Evolutionary conservation across 2,797 vertebrate species (phyloP).

Genomic region (Buceros bicornis): DNA sequence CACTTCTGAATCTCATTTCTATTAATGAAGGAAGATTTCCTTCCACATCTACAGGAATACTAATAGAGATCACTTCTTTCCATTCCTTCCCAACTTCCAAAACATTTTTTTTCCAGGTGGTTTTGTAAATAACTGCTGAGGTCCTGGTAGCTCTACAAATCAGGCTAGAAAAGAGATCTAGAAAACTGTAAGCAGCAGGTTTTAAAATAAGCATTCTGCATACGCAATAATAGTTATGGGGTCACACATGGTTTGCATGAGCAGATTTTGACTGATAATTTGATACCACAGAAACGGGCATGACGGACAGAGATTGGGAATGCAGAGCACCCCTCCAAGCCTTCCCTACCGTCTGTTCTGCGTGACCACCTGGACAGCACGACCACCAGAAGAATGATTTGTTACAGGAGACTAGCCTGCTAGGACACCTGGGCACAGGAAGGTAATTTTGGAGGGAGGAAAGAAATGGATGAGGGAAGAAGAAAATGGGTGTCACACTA

Average conservation of each 20-base stretch:
- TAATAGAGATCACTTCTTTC: background rate
- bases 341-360: background rate
- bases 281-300: background rate
- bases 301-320: background rate
- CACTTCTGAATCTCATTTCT: background rate
- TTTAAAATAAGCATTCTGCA: background rate
- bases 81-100: constrained; percentile 68
- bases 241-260: background rate
- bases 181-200: background rate
- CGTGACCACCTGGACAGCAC: background rate
- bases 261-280: background rate
- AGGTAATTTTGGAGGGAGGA: constrained; percentile 15
- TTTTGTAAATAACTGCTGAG: background rate
- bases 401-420: background rate
- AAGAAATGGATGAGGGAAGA: constrained; percentile 17
- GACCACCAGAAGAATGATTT: background rate
- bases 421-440: background rate
- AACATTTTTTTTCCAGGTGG: background rate
- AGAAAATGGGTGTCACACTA: background rate
- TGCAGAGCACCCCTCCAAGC: background rate
- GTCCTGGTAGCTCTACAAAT: background rate
- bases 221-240: background rate
- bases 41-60: background rate
- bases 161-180: background rate
- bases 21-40: background rate